Evolutionary conservation across 2,888 invertebrate genomes (phyloP).

Genomic region (Cylindroiulus punctatus): DNA sequence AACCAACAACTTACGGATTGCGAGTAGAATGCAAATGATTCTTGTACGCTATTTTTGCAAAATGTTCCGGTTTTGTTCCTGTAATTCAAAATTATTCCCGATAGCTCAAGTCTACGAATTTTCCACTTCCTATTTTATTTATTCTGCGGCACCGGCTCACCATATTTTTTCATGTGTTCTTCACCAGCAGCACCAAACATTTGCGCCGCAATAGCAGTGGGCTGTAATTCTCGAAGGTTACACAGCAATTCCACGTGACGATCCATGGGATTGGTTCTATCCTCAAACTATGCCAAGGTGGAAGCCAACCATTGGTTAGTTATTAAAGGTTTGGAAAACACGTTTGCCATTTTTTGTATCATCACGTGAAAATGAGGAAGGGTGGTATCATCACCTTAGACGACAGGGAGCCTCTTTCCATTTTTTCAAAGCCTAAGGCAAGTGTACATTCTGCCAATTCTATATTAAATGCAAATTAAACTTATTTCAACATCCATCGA

Average conservation of each 20-base stretch:
- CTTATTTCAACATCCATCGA: background rate
- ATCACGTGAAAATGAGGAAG: slow-evolving; percentile 47
- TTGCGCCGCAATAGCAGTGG: slow-evolving; percentile 90
- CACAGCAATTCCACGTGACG: slow-evolving; percentile 87
- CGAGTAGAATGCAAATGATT: slow-evolving; percentile 97
- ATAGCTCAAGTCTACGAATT: background rate
- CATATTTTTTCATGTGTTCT: slow-evolving; percentile 96
- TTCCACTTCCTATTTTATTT: background rate
- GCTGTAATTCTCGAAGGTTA: slow-evolving; percentile 81
- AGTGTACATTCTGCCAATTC: slow-evolving; percentile 81
- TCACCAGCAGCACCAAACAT: slow-evolving; percentile 95
- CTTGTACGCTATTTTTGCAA: slow-evolving; percentile 97
- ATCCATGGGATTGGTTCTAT: slow-evolving; percentile 89
- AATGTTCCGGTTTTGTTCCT: slow-evolving; percentile 87
- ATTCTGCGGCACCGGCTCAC: slow-evolving; percentile 61
- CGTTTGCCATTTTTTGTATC: background rate
- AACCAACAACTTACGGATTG: slow-evolving; percentile 78
- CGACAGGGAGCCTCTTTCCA: slow-evolving; percentile 90
- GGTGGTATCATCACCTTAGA: slow-evolving; percentile 71
- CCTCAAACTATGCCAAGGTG: slow-evolving; percentile 71
- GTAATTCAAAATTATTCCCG: slow-evolving; percentile 37
- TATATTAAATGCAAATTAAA: slow-evolving; percentile 30
- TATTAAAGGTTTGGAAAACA: slow-evolving; percentile 8
- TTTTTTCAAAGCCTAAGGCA: slow-evolving; percentile 97
- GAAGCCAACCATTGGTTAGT: slow-evolving; percentile 53